These are phyloP conservation scores for Hedya salicella DNA, from an alignment of 2,888 invertebrate genomes.

Conservation along the genomic window DNA sequence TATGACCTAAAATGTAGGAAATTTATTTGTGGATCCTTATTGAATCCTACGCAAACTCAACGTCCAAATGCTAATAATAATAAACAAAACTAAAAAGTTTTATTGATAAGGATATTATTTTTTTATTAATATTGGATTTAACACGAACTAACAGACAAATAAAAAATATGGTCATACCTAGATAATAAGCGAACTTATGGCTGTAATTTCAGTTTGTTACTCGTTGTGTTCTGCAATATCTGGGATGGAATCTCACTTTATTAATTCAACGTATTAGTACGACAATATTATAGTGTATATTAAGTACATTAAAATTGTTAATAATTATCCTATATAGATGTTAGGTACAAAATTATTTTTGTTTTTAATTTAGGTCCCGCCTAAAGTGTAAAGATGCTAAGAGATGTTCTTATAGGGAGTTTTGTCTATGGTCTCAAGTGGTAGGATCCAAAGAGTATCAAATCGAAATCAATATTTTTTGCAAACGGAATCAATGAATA, in stretches of 20 bases:
- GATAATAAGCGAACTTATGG: slow-evolving; percentile 60
- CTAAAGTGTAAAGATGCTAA: slow-evolving; percentile 54
- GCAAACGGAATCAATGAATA: slow-evolving; percentile 30
- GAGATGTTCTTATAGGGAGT: slow-evolving; percentile 44
- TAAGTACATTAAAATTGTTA: slow-evolving; percentile 67
- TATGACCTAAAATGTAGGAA: slow-evolving; percentile 2
- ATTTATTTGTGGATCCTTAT: slow-evolving; percentile 9
- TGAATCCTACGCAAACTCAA: slow-evolving; percentile 56
- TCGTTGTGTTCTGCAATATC: slow-evolving; percentile 70
- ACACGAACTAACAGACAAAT: slow-evolving; percentile 57
- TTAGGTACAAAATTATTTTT: slow-evolving; percentile 60
- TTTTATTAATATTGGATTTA: slow-evolving; percentile 74
- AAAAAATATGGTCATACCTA: slow-evolving; percentile 46
- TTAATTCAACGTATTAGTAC: slow-evolving; percentile 71
- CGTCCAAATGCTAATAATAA: slow-evolving; percentile 51
- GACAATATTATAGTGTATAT: slow-evolving; percentile 77
- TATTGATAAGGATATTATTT: slow-evolving; percentile 70
- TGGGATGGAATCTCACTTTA: slow-evolving; percentile 72
- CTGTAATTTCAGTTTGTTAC: slow-evolving; percentile 61
- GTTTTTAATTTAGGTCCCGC: slow-evolving; percentile 55
- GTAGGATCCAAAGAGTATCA: slow-evolving; percentile 31
- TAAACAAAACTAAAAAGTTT: slow-evolving; percentile 56
- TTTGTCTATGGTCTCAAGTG: slow-evolving; percentile 38
- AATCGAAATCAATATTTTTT: slow-evolving; percentile 28
- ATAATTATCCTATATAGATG: slow-evolving; percentile 68